Base-by-base conservation (phyloP, 2,888 invertebrate genomes). In the Cyclophora punctaria region DNA sequence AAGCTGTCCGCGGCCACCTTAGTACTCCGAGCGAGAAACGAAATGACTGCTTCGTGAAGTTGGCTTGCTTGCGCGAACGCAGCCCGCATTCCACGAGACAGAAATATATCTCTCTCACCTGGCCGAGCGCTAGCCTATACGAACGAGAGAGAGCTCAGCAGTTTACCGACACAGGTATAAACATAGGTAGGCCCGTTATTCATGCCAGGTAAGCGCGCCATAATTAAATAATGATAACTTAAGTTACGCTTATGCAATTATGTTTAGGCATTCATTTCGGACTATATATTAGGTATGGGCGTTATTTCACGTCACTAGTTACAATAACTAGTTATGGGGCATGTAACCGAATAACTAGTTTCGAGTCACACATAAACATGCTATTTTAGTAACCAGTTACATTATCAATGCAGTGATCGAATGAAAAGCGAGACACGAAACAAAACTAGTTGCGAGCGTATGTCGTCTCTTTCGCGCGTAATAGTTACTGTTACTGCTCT, bases 211-310 rank as follows among this genome's bases (percentile, higher is more conserved):
- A 81, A 77, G 69, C 75, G 77, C 75, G 74, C 75, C 63, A 69
- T 67, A 71, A 73, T 71, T 69, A 69, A 73, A 66, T 66, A 66
- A 64, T 64, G 57, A 64, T 62, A 60, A 57, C 53, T 60, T 5
- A 46, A 5, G 33, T 40, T 41, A 5, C 6, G 37, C 56, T 49
- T 50, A 85, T 98, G 97, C 97, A 20, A 20, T 20, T 20, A 20
- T 20, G 20, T 20, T 20, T 20, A 20, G 20, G 20, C 20, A 20
- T 20, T 20, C 20, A 20, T 20, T 20, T 20, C 20, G 20, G 20
- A 20, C 20, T 20, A 20, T 20, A 20, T 20, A 20, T 20, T n/a
- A n/a, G n/a, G n/a, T n/a, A n/a, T n/a, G n/a, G n/a, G n/a, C n/a
- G n/a, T n/a, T n/a, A n/a, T n/a, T n/a, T n/a, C n/a, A n/a, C n/a